Percentiles rank a stretch among this genome's conserved stretches.
These are phyloP conservation scores for Muntiacus muntjak DNA, from an alignment of 2,113 vertebrate species.

Conservation along the genomic window DNA sequence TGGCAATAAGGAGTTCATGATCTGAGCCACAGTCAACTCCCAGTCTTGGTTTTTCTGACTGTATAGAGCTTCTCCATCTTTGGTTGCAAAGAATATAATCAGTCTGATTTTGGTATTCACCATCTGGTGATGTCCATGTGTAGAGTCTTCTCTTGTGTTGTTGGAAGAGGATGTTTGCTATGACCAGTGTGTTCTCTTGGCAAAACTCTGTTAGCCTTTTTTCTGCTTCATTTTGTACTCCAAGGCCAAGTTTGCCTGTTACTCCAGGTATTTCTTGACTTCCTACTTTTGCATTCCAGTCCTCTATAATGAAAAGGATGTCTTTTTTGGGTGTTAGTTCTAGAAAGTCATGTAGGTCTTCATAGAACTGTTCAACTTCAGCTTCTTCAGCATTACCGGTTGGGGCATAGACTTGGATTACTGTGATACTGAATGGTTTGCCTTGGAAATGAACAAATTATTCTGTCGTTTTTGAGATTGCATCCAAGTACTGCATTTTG, in stretches of 20 bases:
- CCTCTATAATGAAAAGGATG: fast-evolving
- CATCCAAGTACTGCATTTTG: too few species aligned
- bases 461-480: neutral
- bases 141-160: neutral
- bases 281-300: neutral
- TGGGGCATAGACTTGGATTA: neutral
- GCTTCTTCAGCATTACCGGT: neutral
- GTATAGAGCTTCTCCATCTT: neutral
- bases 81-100: neutral
- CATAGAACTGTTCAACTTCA: neutral
- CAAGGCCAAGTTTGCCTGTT: neutral
- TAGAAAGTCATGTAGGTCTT: neutral
- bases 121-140: neutral
- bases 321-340: neutral
- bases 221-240: neutral
- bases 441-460: neutral
- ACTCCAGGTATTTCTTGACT: neutral
- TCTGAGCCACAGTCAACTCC: neutral
- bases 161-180: neutral
- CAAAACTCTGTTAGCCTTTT: neutral
- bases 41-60: neutral
- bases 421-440: neutral
- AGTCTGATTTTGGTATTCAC: neutral
- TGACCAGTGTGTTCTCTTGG: neutral
- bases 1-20: neutral